Evolutionary conservation across 1,140 invertebrate species (phyloP), one percentile per base, ranked within the genome.

Genomic region (Acromyrmex echinatior): DNA sequence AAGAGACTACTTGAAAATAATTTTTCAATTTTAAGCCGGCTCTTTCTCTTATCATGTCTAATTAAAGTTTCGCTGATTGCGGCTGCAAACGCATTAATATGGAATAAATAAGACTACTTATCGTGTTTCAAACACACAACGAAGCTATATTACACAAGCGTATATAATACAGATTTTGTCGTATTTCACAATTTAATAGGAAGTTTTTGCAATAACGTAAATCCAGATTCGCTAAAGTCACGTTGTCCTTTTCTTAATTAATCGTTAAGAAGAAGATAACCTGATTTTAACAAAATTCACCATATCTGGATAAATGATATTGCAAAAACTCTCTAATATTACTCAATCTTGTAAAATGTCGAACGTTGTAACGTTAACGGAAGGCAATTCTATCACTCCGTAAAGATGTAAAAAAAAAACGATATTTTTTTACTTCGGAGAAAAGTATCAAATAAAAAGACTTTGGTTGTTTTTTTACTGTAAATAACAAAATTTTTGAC

Each of bases 361-460:
- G 4, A 10, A 66, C n/a, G 49, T 5, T 35, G 12, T 21, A 49
- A 39, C 10, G 7, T 77, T 5, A 79, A 56, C 1, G 5, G n/a
- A 21, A 28, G 2, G 39, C 45, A 45, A 68, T 63, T 87, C 93
- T 92, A 94, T 91, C n/a, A 85, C 35, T 94, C 92, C 71, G 31
- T 92, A 91, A 56, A 39, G 7, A 39, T 39, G 35, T 39, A 39
- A 35, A 35, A 39, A 35, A 35, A 31, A 39, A 39, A 39, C 7
- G 35, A 0, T 39, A 39, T 39, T 39, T 39, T 25, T 39, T 39
- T 39, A 39, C 35, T 39, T 39, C 35, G 35, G 7, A 39, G 7
- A 39, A 39, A 39, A 39, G 7, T 39, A 39, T 39, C 35, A 7
- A 39, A 0, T 39, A 39, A 39, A 39, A 39, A 39, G 31, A 39